Evolutionary conservation across 2,113 vertebrate species (phyloP).

Genomic region (Prochilodus magdalenae): DNA sequence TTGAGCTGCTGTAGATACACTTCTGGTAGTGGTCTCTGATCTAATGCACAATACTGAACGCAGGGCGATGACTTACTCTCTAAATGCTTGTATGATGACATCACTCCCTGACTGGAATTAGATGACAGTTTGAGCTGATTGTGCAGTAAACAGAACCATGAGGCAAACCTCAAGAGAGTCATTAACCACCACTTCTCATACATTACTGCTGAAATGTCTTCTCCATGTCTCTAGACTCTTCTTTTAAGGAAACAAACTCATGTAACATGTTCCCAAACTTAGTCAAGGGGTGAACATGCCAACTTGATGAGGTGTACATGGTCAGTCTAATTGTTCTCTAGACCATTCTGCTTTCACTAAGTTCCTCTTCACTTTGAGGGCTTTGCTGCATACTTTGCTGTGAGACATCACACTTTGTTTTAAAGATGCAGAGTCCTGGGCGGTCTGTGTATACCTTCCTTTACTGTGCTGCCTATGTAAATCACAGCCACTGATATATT

Average conservation of each 20-base stretch:
- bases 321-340: not conserved
- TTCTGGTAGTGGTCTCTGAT: not conserved
- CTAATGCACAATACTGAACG: not conserved
- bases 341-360: not conserved
- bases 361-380: slow-evolving; percentile 21
- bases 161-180: slow-evolving; percentile 41
- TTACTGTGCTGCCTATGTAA: not conserved
- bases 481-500: too few species aligned
- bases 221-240: not conserved
- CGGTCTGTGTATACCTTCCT: too few species aligned
- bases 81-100: slow-evolving; percentile 40
- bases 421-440: not conserved
- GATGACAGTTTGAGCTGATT: slow-evolving; percentile 40
- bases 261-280: not conserved
- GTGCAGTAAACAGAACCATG: slow-evolving; percentile 30
- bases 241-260: not conserved
- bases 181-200: slow-evolving; percentile 21
- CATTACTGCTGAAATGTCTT: slow-evolving; percentile 33
- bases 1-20: too few species aligned
- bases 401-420: not conserved
- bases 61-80: slow-evolving; percentile 46
- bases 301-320: slow-evolving; percentile 33
- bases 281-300: not conserved
- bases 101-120: slow-evolving; percentile 48
- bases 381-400: not conserved